Base-by-base conservation (phyloP, 2,888 invertebrate genomes). In the Lypha dubia region DNA sequence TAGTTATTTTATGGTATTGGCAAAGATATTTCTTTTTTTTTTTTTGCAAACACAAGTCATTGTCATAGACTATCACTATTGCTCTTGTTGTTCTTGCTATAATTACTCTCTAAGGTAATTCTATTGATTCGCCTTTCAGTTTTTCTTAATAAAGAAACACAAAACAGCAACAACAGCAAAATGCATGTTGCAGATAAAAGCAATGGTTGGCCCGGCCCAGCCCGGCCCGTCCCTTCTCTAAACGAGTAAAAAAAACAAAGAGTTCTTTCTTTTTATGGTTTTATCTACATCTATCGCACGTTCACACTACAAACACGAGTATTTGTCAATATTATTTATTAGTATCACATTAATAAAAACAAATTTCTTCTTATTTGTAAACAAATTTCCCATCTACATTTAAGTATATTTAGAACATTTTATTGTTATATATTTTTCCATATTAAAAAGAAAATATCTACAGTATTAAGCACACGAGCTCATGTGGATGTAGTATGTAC, bases 101-200 rank as follows among this genome's bases (percentile, higher is more conserved):
- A 70, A 74, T 79, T 81, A 70, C 41, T 46, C 74, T 81, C 81
- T 74, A 81, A 84, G 84, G 84, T 84, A 77, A 84, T 67, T 60
- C 84, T 81, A 84, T 84, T 79, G 77, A 81, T 84, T 84, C 46
- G n/a, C 32, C 41, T 53, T 49, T 79, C n/a, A 38, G 28, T 63
- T 46, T 65, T 56, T 38, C 46, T 79, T 49, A 56, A 58, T 56
- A 56, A 65, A n/a, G 15, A 65, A 58, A 73, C 56, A 63, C 20
- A 28, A 56, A 53, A 35, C 35, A 28, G 51, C 63, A 63, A 56
- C 65, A 65, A 65, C 53, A 51, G 44, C 35, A 73, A 65, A 49
- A 46, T 73, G 56, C 35, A 73, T 38, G 3, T 28, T n/a, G n/a
- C 73, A 24, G 71, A 58, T 46, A 49, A 67, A 67, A 58, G 49